Percentiles rank a stretch among this genome's conserved stretches.
phyloP scores from a whole-genome alignment of 2,888 invertebrate species.

The Drosophila subsilvestris region DNA sequence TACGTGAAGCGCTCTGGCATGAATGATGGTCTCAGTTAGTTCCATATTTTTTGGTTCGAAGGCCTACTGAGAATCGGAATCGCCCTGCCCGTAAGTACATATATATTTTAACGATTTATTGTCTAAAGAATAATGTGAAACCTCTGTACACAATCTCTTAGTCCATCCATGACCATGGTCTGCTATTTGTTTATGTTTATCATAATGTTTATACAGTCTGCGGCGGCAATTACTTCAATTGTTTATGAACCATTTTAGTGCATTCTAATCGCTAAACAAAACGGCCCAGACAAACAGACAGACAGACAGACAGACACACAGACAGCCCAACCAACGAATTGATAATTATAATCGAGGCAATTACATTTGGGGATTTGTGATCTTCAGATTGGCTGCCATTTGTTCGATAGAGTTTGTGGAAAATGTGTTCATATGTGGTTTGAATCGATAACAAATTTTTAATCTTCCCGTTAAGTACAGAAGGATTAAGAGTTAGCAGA shows the following conservation, averaged over 20 bases:
- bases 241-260: slow-evolving; percentile 28
- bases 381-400: neutral
- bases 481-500: neutral
- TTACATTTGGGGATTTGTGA: slow-evolving; percentile 4
- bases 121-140: neutral
- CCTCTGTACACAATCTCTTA: neutral
- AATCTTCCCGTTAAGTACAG: neutral
- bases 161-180: neutral
- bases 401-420: neutral
- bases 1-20: neutral
- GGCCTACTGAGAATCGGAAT: neutral
- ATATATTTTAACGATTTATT: slow-evolving; percentile 22
- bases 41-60: slow-evolving; percentile 5
- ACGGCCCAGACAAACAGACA: too few relatives aligned
- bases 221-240: slow-evolving; percentile 20
- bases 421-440: neutral
- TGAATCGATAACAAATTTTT: neutral
- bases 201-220: slow-evolving; percentile 29
- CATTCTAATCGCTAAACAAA: slow-evolving; percentile 25
- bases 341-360: neutral
- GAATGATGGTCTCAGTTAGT: slow-evolving; percentile 15
- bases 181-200: slow-evolving; percentile 33
- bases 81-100: slow-evolving; percentile 27
- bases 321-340: neutral
- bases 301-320: too few relatives aligned